Evolutionary conservation across 2,113 vertebrate species (phyloP).

Genomic region (Pardalotus punctatus): DNA sequence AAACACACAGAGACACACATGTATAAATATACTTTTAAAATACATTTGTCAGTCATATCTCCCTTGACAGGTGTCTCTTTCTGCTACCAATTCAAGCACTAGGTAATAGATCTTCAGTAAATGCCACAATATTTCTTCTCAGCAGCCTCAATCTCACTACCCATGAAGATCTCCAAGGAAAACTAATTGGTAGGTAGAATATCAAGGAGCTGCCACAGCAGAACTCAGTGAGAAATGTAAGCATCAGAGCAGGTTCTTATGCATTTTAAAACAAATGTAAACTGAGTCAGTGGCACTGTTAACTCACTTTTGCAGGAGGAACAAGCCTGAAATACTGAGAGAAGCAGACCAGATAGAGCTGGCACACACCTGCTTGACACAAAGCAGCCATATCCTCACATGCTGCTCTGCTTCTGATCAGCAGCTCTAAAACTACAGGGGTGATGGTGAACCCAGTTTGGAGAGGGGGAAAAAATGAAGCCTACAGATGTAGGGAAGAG

Average conservation of each 20-base stretch:
- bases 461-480: neutral
- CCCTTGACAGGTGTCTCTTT: neutral
- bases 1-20: neutral
- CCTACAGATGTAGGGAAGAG: neutral
- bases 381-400: neutral
- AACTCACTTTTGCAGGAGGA: neutral
- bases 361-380: neutral
- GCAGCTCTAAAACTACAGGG: neutral
- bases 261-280: neutral
- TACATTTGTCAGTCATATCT: neutral
- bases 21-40: neutral
- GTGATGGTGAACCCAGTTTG: neutral
- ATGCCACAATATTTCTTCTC: neutral
- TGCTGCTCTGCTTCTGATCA: neutral
- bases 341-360: neutral
- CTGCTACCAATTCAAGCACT: neutral
- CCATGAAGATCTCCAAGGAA: neutral
- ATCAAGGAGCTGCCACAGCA: neutral
- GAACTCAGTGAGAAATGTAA: neutral
- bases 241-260: neutral
- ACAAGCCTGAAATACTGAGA: neutral
- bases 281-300: neutral
- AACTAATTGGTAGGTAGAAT: neutral
- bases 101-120: neutral
- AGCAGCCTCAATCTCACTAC: neutral